Percentiles rank a stretch among this genome's conserved stretches.
Evolutionary conservation across 2,113 vertebrate species (phyloP).

Genomic region (Danio rerio): DNA sequence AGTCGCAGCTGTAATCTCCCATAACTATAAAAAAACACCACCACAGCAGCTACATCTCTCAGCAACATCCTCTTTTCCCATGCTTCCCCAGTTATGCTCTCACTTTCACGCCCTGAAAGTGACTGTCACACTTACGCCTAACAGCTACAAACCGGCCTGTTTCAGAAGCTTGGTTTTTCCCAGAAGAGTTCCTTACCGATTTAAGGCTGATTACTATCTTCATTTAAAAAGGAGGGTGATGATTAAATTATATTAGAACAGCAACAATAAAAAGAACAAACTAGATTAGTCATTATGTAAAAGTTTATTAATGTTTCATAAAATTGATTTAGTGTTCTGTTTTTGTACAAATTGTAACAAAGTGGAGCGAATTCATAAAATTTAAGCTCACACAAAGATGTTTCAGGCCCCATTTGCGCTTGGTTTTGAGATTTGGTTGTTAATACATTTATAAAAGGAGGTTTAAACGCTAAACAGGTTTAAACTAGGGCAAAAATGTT

Average conservation of each 20-base stretch:
- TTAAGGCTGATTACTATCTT: slow-evolving; percentile 25
- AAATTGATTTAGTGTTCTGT: too few relatives aligned
- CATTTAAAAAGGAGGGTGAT: slow-evolving; percentile 12
- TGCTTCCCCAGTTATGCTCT: slow-evolving; percentile 73
- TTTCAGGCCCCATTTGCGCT: too few relatives aligned
- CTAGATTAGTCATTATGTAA: not conserved
- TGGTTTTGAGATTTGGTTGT: too few relatives aligned
- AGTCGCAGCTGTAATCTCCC: slow-evolving; percentile 42
- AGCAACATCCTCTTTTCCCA: slow-evolving; percentile 75
- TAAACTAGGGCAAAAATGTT: too few relatives aligned
- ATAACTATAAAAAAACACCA: not conserved
- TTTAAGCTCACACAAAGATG: too few relatives aligned
- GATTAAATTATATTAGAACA: slow-evolving; percentile 7
- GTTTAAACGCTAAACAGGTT: too few relatives aligned
- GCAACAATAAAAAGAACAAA: not conserved
- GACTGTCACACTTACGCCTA: slow-evolving; percentile 51
- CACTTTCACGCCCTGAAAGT: slow-evolving; percentile 71
- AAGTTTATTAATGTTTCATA: too few relatives aligned
- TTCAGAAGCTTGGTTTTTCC: not conserved
- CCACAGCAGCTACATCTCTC: slow-evolving; percentile 40
- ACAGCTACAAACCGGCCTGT: slow-evolving; percentile 5
- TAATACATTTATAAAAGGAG: too few relatives aligned
- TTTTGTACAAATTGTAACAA: too few relatives aligned
- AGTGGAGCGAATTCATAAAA: too few relatives aligned
- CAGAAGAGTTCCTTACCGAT: not conserved